Evolutionary conservation across 2,113 vertebrate genomes (phyloP), one percentile per base, ranked within the genome.

Genomic region (Hippocampus abdominalis): DNA sequence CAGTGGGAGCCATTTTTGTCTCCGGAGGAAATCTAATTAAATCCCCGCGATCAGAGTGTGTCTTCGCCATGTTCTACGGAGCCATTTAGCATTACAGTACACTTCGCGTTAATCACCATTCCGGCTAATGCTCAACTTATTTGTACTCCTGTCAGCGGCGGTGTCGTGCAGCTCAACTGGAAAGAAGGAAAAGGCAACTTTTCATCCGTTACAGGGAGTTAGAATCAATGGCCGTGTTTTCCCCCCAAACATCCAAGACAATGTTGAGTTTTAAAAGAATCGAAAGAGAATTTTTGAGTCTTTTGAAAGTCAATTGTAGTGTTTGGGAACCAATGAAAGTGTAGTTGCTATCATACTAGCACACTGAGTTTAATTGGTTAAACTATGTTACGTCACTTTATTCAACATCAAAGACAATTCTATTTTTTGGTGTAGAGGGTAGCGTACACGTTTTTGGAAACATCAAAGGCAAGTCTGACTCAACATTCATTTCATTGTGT

Each of bases 1-100:
- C 71, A 76, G 32, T 57, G 49, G 70, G 66, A 77, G 70, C 81
- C 72, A 64, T 87, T 79, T 88, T 76, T 59, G 63, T 70, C 75
- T 78, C 64, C 71, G 0, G 39, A 61, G 71, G 71, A 81, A 80
- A 82, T 73, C 44, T 66, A 65, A 81, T 83, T 81, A 61, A 72
- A 79, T 79, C 64, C 64, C 71, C 25, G 25, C 15, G 67, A 76
- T 87, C 66, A 51, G 72, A 74, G 54, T 64, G 53, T 74, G 81
- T 77, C 82, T 68, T 49, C 75, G 68, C 66, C 8, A 11, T 64
- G 71, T 79, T 65, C 21, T 68, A 73, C 74, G 51, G 64, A 66
- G 72, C 64, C 60, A 69, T 82, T 88, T 78, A 78, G 70, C 64
- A 62, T 60, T 68, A 77, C 83, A 75, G 68, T 73, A 68, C 48